Percentiles rank a stretch among this genome's conserved stretches.
phyloP scores from a whole-genome alignment of 1,140 invertebrate species.

The Drosophila mojavensis region DNA sequence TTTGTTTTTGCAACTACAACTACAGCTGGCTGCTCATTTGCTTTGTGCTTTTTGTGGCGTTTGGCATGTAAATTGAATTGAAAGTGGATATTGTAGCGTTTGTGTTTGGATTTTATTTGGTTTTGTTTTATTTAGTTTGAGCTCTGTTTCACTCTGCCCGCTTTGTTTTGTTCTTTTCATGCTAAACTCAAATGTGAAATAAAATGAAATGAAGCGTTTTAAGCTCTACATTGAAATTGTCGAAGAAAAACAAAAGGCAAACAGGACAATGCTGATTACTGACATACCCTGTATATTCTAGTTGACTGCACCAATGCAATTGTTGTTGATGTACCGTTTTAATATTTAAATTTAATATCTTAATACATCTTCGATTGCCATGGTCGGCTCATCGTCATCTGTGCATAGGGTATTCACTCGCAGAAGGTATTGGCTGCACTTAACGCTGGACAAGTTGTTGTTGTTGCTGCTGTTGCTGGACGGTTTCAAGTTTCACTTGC shows the following conservation, averaged over 20 bases:
- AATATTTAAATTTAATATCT: no score
- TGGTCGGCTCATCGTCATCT: no score
- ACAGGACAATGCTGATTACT: background rate
- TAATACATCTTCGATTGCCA: no score
- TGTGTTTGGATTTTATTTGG: conserved; percentile 50
- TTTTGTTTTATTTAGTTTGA: conserved; percentile 37
- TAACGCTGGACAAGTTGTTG: conserved; percentile 47
- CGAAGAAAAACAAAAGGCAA: background rate
- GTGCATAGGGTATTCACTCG: background rate
- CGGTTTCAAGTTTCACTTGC: conserved; percentile 43
- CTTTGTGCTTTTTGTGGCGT: conserved; percentile 65
- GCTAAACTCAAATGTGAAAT: conserved; percentile 13
- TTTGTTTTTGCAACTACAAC: conserved; percentile 22
- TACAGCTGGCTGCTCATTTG: conserved; percentile 62
- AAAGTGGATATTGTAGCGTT: conserved; percentile 68
- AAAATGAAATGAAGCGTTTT: conserved; percentile 20
- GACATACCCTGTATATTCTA: background rate
- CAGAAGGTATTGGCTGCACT: conserved; percentile 36
- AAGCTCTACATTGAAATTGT: conserved; percentile 17
- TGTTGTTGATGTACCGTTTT: no score
- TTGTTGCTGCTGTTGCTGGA: conserved; percentile 4
- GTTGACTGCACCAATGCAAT: no score
- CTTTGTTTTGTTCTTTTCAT: conserved; percentile 25
- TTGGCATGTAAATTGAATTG: conserved; percentile 77
- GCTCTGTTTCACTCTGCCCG: conserved; percentile 43